phyloP scores from a whole-genome alignment of 2,797 vertebrate species.

The Gymnocypris eckloni region DNA sequence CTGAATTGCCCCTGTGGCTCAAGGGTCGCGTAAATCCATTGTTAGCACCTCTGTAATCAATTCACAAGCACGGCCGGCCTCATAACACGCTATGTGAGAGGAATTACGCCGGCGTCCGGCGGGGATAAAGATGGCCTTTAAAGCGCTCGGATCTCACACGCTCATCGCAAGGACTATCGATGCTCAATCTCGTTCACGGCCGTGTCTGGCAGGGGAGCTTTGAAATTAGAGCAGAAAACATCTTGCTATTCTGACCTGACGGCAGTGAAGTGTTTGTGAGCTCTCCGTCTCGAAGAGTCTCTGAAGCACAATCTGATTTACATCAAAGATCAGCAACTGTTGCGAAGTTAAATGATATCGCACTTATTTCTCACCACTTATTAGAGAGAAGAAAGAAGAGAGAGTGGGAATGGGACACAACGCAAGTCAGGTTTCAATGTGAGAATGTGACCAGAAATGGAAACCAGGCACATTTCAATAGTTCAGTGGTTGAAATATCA shows the following conservation, averaged over 20 bases:
- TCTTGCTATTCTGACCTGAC: background rate
- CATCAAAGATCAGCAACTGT: conserved; percentile 13
- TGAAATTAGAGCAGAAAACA: conserved; percentile 35
- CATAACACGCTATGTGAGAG: conserved; percentile 18
- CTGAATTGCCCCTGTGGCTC: conserved; percentile 33
- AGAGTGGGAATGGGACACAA: too few species aligned
- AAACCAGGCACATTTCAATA: background rate
- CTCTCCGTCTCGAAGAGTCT: conserved; percentile 9
- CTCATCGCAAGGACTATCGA: background rate
- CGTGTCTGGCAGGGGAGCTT: background rate
- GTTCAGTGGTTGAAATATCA: background rate
- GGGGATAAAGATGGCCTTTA: conserved; percentile 37
- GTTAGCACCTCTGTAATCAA: conserved; percentile 52
- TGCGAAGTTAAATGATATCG: background rate
- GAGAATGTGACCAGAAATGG: background rate
- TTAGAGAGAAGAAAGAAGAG: background rate
- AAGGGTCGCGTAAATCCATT: conserved; percentile 41
- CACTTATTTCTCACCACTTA: background rate
- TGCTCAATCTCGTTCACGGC: background rate
- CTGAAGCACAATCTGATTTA: conserved; percentile 15
- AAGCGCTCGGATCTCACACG: background rate
- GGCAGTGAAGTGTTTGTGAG: background rate
- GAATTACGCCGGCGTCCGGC: background rate
- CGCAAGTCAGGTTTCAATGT: background rate
- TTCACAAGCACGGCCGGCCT: conserved; percentile 11